A percentile compares a stretch with the other conserved stretches of the same genome.
Evolutionary conservation across 2,797 vertebrate species (phyloP).

Genomic region (Sebastes dallii): DNA sequence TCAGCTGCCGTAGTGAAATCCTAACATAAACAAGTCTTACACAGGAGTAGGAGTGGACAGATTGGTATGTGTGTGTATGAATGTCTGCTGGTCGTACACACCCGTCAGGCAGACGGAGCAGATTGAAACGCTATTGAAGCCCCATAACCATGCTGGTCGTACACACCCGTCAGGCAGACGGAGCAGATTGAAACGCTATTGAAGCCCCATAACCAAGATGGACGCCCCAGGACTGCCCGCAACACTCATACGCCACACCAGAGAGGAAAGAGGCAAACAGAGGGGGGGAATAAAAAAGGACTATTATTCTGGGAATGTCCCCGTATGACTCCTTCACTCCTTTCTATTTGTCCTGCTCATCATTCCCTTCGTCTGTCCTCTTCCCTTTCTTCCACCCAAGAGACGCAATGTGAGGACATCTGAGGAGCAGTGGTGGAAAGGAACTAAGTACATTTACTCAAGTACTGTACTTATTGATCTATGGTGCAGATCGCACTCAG

Average conservation of each 20-base stretch:
- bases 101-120: not conserved
- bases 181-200: not conserved
- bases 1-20: conserved; percentile 20
- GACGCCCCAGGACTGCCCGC: conserved; percentile 20
- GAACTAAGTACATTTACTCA: not conserved
- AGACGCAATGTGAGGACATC: not conserved
- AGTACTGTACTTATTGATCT: not conserved
- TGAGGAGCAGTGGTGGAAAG: not conserved
- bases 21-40: conserved; percentile 23
- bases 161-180: not conserved
- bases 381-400: not conserved
- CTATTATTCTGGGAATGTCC: conserved; percentile 2
- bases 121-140: conserved; percentile 5
- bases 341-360: not conserved
- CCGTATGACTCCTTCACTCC: not conserved
- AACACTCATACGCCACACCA: conserved; percentile 1
- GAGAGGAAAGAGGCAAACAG: conserved; percentile 1
- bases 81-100: not conserved
- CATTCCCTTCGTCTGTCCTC: not conserved
- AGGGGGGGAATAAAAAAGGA: not conserved
- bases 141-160: not conserved
- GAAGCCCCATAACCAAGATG: conserved; percentile 53
- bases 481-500: too few relatives aligned
- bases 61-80: conserved; percentile 9
- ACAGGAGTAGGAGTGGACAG: conserved; percentile 2